These are phyloP conservation scores for Mimas tiliae DNA, from an alignment of 2,888 invertebrate genomes.

Conservation along the genomic window DNA sequence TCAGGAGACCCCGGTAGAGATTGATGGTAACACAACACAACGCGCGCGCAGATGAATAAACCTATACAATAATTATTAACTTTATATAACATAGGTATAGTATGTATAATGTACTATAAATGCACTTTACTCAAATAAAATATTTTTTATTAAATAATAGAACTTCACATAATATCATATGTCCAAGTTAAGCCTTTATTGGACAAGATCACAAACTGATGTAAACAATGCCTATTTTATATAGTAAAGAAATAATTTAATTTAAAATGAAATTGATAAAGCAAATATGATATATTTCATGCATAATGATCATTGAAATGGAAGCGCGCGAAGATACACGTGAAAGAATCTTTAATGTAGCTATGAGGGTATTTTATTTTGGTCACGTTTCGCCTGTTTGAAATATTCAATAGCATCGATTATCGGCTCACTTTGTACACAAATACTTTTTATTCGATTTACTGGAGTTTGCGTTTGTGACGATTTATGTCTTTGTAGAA, in stretches of 20 bases:
- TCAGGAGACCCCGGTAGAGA: too few species aligned
- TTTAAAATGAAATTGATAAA: background rate
- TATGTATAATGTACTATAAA: too few species aligned
- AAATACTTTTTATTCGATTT: conserved; percentile 76
- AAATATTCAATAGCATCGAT: conserved; percentile 80
- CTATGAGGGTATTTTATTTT: conserved; percentile 59
- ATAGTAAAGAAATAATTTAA: too few species aligned
- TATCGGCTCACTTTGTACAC: conserved; percentile 77
- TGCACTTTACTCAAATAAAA: too few species aligned
- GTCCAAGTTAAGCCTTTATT: conserved; percentile 6
- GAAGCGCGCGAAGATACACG: conserved; percentile 21
- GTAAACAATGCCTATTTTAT: background rate
- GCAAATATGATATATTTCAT: background rate
- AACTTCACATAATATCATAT: background rate
- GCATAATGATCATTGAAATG: conserved; percentile 31
- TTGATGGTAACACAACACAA: too few species aligned
- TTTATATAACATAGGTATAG: too few species aligned
- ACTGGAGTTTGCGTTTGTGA: conserved; percentile 24
- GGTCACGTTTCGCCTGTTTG: conserved; percentile 70
- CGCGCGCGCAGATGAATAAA: too few species aligned
- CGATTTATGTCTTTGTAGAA: conserved; percentile 18
- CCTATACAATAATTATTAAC: too few species aligned
- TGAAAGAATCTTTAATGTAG: conserved; percentile 34
- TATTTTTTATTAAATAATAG: background rate
- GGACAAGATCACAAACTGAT: background rate